These are phyloP conservation scores for Parnassius orleans DNA, from an alignment of 2,888 invertebrate genomes.

Conservation along the genomic window DNA sequence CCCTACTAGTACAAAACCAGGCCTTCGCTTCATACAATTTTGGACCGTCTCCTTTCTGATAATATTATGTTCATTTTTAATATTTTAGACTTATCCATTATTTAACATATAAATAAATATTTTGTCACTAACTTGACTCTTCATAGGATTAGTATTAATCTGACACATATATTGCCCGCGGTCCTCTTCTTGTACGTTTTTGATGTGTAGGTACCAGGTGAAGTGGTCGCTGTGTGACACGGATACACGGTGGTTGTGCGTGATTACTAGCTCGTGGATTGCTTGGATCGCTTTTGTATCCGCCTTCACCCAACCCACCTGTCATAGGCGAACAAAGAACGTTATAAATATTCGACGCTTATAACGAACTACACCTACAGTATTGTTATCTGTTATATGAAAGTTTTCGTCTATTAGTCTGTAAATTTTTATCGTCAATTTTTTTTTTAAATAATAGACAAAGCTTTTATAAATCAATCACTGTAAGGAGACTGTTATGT, in stretches of 20 bases:
- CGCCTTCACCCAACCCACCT: conserved; percentile 93
- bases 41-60: too few relatives aligned
- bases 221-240: conserved; percentile 89
- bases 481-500: too few relatives aligned
- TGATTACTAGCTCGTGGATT: conserved; percentile 92
- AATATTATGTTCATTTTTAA: too few relatives aligned
- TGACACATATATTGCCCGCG: conserved; percentile 93
- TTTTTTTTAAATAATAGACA: not conserved
- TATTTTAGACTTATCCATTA: not conserved
- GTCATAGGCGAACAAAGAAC: conserved; percentile 34
- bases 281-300: conserved; percentile 93
- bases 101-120: not conserved
- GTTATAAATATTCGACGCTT: conserved; percentile 29
- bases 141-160: conserved; percentile 94
- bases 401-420: conserved; percentile 19
- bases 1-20: too few relatives aligned
- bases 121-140: conserved; percentile 84
- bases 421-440: conserved; percentile 11
- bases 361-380: conserved; percentile 22
- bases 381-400: conserved; percentile 22
- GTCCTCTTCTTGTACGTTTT: conserved; percentile 89
- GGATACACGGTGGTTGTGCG: conserved; percentile 90
- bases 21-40: too few relatives aligned
- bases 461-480: too few relatives aligned
- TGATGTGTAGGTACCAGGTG: conserved; percentile 91